Conservation (phyloP, 2,797 vertebrate genomes). For the Channa striata region DNA sequence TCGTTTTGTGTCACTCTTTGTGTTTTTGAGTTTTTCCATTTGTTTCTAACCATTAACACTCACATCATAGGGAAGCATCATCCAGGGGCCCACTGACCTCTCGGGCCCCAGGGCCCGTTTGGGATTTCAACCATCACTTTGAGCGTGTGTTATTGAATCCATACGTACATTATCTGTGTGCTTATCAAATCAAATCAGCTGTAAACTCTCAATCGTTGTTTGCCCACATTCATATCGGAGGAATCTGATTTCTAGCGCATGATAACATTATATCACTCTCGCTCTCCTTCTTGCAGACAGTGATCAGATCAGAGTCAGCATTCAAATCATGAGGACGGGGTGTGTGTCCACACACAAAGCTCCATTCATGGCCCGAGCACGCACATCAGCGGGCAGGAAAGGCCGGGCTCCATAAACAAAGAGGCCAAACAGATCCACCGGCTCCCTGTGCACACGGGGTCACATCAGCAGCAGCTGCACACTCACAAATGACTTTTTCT, state of each 20-base stretch:
- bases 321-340: conserved; percentile 67
- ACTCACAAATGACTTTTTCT: not conserved
- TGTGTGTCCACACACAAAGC: conserved; percentile 73
- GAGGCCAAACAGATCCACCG: conserved; percentile 82
- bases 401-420: conserved; percentile 76
- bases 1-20: too few species aligned
- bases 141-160: too few species aligned
- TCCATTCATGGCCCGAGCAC: conserved; percentile 79
- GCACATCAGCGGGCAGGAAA: conserved; percentile 77
- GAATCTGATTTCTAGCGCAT: not conserved
- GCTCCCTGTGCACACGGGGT: too few species aligned
- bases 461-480: conserved; percentile 38
- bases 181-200: too few species aligned
- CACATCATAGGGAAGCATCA: too few species aligned
- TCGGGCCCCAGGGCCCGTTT: too few species aligned
- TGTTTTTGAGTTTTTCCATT: too few species aligned
- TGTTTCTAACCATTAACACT: too few species aligned
- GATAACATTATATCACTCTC: conserved; percentile 35
- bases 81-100: too few species aligned
- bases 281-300: not conserved
- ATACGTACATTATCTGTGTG: too few species aligned
- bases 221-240: not conserved
- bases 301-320: conserved; percentile 57
- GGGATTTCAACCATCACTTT: not conserved
- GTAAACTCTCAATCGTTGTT: too few species aligned